phyloP scores from a whole-genome alignment of 2,888 invertebrate genomes.

The Acrocera orbiculus region DNA sequence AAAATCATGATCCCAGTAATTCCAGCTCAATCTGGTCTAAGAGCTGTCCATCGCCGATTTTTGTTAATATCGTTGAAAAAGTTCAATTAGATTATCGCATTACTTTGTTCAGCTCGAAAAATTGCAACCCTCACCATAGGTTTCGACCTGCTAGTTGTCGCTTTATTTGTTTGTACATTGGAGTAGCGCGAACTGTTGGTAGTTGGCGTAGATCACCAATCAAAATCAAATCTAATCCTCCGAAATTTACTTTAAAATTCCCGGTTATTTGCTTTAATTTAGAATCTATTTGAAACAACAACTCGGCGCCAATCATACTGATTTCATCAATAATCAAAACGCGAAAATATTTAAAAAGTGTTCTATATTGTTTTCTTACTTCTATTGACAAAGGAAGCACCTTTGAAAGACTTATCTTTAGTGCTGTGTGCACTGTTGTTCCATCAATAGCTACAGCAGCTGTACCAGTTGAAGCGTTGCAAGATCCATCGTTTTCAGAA shows the following conservation, averaged over 20 bases:
- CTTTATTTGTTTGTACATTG: constrained; percentile 17
- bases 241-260: constrained; percentile 16
- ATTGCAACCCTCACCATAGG: constrained; percentile 18
- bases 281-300: constrained; percentile 17
- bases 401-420: constrained; percentile 7
- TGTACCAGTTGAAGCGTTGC: constrained; percentile 21
- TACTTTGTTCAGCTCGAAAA: constrained; percentile 18
- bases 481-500: constrained; percentile 12
- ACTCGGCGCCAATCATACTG: constrained; percentile 21
- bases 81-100: constrained; percentile 18
- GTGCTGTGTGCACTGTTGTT: constrained; percentile 23
- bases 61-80: constrained; percentile 17
- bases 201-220: constrained; percentile 23
- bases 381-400: constrained; percentile 8
- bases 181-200: constrained; percentile 20
- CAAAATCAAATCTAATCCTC: constrained; percentile 21
- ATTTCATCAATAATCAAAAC: constrained; percentile 23
- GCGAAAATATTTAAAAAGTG: constrained; percentile 13
- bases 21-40: constrained; percentile 13
- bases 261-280: constrained; percentile 22
- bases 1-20: constrained; percentile 12
- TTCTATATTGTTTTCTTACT: constrained; percentile 11
- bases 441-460: constrained; percentile 25
- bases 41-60: constrained; percentile 11
- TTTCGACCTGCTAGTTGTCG: constrained; percentile 13